These are phyloP conservation scores for Hyposoter didymator DNA, from an alignment of 2,888 invertebrate species.

Conservation along the genomic window DNA sequence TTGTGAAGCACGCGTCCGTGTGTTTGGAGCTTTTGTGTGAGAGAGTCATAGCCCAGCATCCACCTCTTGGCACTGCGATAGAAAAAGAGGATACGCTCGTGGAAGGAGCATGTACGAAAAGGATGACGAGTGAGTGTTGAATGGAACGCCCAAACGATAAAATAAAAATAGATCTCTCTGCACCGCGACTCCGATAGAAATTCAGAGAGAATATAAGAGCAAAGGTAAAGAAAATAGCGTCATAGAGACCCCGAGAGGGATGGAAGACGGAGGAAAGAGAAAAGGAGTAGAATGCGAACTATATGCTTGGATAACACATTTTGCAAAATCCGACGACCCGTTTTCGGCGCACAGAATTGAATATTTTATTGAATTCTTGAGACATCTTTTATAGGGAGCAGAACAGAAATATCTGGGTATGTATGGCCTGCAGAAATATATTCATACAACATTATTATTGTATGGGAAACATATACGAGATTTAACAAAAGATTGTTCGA, in stretches of 20 bases:
- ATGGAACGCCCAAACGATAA: slow-evolving; percentile 62
- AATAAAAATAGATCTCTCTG: slow-evolving; percentile 64
- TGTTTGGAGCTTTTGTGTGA: slow-evolving; percentile 25
- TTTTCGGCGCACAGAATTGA: slow-evolving; percentile 37
- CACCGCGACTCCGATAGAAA: slow-evolving; percentile 57
- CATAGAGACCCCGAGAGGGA: not conserved
- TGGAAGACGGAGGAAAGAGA: slow-evolving; percentile 5
- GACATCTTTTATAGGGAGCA: slow-evolving; percentile 7
- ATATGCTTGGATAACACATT: slow-evolving; percentile 53
- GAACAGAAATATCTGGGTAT: not conserved
- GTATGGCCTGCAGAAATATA: not conserved
- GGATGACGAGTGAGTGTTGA: slow-evolving; percentile 57
- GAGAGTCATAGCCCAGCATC: slow-evolving; percentile 6
- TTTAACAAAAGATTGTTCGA: slow-evolving; percentile 4
- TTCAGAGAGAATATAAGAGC: slow-evolving; percentile 47
- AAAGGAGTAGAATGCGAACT: slow-evolving; percentile 38
- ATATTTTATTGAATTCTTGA: slow-evolving; percentile 56
- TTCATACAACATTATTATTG: not conserved
- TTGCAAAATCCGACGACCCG: slow-evolving; percentile 39
- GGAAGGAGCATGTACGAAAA: not conserved
- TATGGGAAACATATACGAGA: not conserved
- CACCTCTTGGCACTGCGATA: not conserved
- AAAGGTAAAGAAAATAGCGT: slow-evolving; percentile 23
- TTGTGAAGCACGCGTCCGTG: slow-evolving; percentile 49
- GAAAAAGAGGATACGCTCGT: not conserved